Evolutionary conservation across 2,113 vertebrate species (phyloP).

Genomic region (Passer montanus): DNA sequence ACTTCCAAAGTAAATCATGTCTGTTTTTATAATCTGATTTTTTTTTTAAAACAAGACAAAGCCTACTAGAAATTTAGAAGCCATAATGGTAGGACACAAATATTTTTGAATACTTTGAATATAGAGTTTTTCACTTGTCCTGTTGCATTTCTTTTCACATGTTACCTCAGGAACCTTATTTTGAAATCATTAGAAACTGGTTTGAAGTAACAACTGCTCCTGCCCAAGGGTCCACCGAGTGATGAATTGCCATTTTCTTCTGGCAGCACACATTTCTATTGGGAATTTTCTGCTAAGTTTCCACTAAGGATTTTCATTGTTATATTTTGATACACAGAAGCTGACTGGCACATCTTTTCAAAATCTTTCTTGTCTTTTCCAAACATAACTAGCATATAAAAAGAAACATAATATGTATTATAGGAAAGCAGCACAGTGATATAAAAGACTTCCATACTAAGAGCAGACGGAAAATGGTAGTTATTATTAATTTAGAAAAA

Average conservation of each 20-base stretch:
- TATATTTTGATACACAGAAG: constrained; percentile 43
- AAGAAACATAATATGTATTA: constrained; percentile 66
- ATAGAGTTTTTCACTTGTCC: background rate
- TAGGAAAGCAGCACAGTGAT: constrained; percentile 67
- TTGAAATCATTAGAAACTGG: background rate
- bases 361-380: constrained; percentile 54
- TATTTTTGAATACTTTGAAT: background rate
- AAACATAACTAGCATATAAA: constrained; percentile 62
- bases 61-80: background rate
- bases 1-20: background rate
- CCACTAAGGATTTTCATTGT: constrained; percentile 7
- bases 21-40: background rate
- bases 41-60: background rate
- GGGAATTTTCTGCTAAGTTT: constrained; percentile 55
- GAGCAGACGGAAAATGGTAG: constrained; percentile 78
- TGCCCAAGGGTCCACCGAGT: background rate
- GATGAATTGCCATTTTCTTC: constrained; percentile 20
- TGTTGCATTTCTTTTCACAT: background rate
- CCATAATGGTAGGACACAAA: background rate
- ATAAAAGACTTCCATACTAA: constrained; percentile 67
- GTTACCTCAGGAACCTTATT: background rate
- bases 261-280: background rate
- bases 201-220: constrained; percentile 17
- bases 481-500: constrained; percentile 85
- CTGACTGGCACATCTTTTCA: constrained; percentile 65